Percentiles rank a stretch among this genome's conserved stretches.
Evolutionary conservation across 2,888 invertebrate species (phyloP).

Genomic region (Lamellibrachia columna): DNA sequence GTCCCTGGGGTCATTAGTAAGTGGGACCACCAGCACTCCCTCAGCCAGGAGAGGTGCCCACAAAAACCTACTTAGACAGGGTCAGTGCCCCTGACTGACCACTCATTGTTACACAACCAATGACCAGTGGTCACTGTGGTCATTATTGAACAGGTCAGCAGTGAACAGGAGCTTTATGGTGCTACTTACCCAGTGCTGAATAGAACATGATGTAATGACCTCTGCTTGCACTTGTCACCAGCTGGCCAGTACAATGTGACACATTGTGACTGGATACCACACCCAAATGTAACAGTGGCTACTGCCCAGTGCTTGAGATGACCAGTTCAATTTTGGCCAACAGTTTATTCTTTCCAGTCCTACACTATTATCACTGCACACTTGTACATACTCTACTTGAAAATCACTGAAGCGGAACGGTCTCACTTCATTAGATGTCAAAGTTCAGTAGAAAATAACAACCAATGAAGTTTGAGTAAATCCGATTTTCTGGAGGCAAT

Average conservation of each 20-base stretch:
- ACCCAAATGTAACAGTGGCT: background rate
- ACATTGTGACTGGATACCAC: background rate
- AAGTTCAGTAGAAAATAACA: background rate
- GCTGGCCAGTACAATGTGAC: background rate
- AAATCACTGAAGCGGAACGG: background rate
- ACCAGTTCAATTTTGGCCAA: background rate
- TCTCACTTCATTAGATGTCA: background rate
- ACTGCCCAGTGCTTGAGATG: background rate
- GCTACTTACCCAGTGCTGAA: background rate
- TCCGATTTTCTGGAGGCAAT: background rate
- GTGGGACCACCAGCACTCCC: background rate
- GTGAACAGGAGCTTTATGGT: background rate
- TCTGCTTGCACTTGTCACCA: background rate
- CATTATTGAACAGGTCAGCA: background rate
- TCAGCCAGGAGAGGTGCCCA: background rate
- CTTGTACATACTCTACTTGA: background rate
- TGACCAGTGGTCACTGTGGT: background rate
- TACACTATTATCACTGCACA: background rate
- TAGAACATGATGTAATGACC: slow-evolving; percentile 6
- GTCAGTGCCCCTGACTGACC: slow-evolving; percentile 12
- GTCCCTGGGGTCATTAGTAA: background rate
- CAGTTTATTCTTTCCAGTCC: too few species aligned
- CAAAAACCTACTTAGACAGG: background rate
- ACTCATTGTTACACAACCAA: background rate
- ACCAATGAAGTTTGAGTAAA: background rate